Evolutionary conservation across 1,140 invertebrate genomes (phyloP), one percentile per base, ranked within the genome.

Genomic region (Trachelipus rathkii): DNA sequence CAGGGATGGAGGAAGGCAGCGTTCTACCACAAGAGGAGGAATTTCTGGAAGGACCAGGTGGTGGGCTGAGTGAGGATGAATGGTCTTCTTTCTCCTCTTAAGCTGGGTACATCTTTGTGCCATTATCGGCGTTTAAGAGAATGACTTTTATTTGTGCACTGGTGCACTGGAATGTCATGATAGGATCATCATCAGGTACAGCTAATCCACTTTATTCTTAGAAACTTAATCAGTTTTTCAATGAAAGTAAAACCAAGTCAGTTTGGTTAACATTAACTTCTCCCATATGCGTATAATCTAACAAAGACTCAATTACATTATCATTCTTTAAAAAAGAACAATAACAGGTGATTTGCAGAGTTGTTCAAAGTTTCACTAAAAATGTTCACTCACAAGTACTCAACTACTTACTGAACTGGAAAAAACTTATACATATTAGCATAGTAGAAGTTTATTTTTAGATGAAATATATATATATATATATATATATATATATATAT

Each of bases 221-320:
- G 8, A 19, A 2, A 60, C 50, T 60, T 8, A 8, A 8, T n/a
- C 50, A 60, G 50, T n/a, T 60, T 60, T 60, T 60, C 50, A 60
- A 60, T 60, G n/a, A n/a, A n/a, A 60, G 8, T 60, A 60, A 60
- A 60, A 8, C 50, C 19, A 60, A 60, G 50, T 60, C 50, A 19
- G 11, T 60, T 60, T 60, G 50, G 50, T 60, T 60, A 60, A 60
- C 50, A 60, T 60, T 60, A 13, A 60, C 50, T 60, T 60, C 50
- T 13, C 50, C 50, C 11, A 60, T 13, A 60, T 60, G 8, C 50
- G 8, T 60, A 60, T 60, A 60, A 60, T 60, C 50, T 60, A 60
- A 60, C 19, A 60, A 60, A 13, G 50, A 60, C 19, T 60, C 50
- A 0, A 60, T 60, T 2, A 60, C 50, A 15, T 60, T 8, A 13